A percentile compares a stretch with the other conserved stretches of the same genome.
phyloP scores from a whole-genome alignment of 1,140 invertebrate genomes.

The Calycopis cecrops region DNA sequence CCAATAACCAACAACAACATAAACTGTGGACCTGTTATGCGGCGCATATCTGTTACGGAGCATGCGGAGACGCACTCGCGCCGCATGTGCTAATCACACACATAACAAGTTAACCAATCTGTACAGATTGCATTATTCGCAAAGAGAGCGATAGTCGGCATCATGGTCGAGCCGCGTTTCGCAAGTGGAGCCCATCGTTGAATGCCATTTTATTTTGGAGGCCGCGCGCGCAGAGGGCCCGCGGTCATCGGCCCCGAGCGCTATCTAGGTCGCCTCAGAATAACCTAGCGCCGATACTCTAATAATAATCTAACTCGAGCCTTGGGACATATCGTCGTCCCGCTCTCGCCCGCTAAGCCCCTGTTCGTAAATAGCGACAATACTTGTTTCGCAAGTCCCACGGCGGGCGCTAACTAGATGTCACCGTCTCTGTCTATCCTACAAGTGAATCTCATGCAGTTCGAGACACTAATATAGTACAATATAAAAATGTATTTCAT shows the following conservation, averaged over 20 bases:
- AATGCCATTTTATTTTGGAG: constrained; percentile 73
- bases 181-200: constrained; percentile 69
- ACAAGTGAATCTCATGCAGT: constrained; percentile 37
- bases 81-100: constrained; percentile 13
- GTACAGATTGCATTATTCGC: constrained; percentile 46
- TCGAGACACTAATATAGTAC: constrained; percentile 33
- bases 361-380: constrained; percentile 43
- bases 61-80: background rate
- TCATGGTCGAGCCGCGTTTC: constrained; percentile 59
- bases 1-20: background rate
- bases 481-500: background rate
- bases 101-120: constrained; percentile 34
- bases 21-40: background rate
- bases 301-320: constrained; percentile 67
- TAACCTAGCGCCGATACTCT: constrained; percentile 73
- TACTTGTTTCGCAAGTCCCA: constrained; percentile 53
- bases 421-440: constrained; percentile 59
- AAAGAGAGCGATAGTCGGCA: constrained; percentile 32
- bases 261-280: constrained; percentile 72
- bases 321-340: constrained; percentile 61
- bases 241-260: constrained; percentile 69
- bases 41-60: constrained; percentile 10
- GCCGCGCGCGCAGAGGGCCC: constrained; percentile 65
- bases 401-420: constrained; percentile 41
- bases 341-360: constrained; percentile 50